Evolutionary conservation across 2,797 vertebrate genomes (phyloP).

Genomic region (Denticeps clupeoides): DNA sequence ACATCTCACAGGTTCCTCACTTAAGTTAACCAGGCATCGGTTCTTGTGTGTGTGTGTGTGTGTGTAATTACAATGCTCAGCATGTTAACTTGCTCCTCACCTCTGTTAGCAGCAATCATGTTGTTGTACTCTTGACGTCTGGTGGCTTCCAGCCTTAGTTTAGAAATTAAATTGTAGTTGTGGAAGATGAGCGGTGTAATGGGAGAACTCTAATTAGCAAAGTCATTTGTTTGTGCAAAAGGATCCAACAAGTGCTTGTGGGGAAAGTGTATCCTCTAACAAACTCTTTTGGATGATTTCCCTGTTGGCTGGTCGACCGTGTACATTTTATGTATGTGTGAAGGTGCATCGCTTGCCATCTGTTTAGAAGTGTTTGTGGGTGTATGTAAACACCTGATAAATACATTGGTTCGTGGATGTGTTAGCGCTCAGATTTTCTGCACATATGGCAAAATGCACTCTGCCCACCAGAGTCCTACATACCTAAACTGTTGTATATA

Average conservation of each 20-base stretch:
- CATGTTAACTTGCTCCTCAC: conserved; percentile 29
- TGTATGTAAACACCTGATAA: neutral
- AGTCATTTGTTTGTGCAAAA: conserved; percentile 12
- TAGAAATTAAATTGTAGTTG: neutral
- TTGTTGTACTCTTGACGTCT: conserved; percentile 20
- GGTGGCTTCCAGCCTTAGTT: neutral
- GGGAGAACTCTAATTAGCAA: neutral
- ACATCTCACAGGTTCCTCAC: no score
- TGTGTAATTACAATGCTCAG: conserved; percentile 26
- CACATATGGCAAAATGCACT: no score
- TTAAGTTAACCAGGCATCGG: neutral
- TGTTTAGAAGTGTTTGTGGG: neutral
- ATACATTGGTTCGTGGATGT: no score
- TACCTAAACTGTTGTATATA: no score
- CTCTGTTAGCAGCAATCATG: conserved; percentile 32
- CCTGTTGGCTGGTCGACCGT: no score
- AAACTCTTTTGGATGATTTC: neutral
- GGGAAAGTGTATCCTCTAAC: no score
- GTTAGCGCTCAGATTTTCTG: no score
- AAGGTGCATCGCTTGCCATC: neutral
- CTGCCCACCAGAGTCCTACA: no score
- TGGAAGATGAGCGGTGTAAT: neutral
- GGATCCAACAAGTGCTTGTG: no score
- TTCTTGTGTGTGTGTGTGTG: neutral
- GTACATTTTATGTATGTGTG: neutral